phyloP scores from a whole-genome alignment of 2,888 invertebrate species.

The Phymatocera aterrima region DNA sequence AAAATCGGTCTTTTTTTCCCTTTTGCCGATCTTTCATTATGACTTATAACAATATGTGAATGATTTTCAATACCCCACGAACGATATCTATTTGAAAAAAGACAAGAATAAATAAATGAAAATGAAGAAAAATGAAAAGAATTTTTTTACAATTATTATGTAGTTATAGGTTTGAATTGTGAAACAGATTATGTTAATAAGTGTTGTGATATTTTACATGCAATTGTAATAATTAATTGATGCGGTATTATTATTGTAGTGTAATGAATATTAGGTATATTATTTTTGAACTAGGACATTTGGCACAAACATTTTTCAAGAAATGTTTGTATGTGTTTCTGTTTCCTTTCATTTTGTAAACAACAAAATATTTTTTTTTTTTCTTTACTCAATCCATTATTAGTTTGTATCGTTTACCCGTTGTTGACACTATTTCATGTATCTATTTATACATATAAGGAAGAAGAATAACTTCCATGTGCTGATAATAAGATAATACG shows the following conservation, averaged over 20 bases:
- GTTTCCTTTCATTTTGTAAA: no score
- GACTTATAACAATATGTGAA: conserved; percentile 39
- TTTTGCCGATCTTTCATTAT: neutral
- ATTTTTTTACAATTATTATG: conserved; percentile 50
- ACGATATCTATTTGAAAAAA: conserved; percentile 30
- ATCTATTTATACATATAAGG: conserved; percentile 63
- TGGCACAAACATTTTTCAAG: conserved; percentile 20
- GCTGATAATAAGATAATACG: conserved; percentile 70
- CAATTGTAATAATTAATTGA: conserved; percentile 67
- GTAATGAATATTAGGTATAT: conserved; percentile 66
- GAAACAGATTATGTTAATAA: conserved; percentile 70
- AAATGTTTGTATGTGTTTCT: conserved; percentile 38
- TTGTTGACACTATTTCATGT: conserved; percentile 65
- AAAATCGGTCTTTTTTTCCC: neutral
- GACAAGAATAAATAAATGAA: neutral
- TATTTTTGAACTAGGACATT: conserved; percentile 37
- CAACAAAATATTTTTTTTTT: neutral
- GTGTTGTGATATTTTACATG: conserved; percentile 73
- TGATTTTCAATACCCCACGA: conserved; percentile 37
- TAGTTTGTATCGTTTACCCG: conserved; percentile 61
- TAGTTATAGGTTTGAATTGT: conserved; percentile 59
- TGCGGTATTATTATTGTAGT: conserved; percentile 67
- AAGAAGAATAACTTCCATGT: conserved; percentile 70
- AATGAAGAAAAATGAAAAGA: conserved; percentile 48
- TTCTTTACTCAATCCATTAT: neutral